These are phyloP conservation scores for Stenichneumon culpator DNA, from an alignment of 2,888 invertebrate genomes.

Conservation along the genomic window DNA sequence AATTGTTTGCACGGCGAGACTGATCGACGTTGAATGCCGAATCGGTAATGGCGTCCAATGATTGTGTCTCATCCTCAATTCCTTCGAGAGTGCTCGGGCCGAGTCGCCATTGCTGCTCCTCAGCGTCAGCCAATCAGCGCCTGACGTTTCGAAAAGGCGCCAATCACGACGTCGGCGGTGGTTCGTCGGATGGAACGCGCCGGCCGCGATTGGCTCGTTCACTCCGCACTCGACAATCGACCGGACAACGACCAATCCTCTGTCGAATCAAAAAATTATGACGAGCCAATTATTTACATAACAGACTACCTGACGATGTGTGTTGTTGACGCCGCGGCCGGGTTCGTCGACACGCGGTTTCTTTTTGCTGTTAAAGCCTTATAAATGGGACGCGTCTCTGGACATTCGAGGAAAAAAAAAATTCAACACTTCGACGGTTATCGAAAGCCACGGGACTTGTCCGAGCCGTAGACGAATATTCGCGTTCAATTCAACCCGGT, in stretches of 20 bases:
- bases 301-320: not conserved
- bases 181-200: not conserved
- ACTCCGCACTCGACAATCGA: not conserved
- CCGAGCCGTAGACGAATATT: not conserved
- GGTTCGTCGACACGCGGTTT: not conserved
- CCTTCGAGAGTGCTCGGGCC: not conserved
- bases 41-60: conserved; percentile 45
- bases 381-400: not conserved
- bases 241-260: not conserved
- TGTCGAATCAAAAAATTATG: not conserved
- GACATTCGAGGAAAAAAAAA: not conserved
- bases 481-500: not conserved
- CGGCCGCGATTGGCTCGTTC: not conserved
- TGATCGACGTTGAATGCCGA: conserved; percentile 35
- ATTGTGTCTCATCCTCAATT: conserved; percentile 23
- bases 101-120: not conserved
- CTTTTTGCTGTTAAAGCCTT: not conserved
- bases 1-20: not conserved
- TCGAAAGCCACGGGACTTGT: not conserved
- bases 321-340: not conserved
- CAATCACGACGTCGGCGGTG: not conserved
- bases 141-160: not conserved
- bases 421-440: not conserved
- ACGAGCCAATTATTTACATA: not conserved
- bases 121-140: not conserved